Percentiles rank a stretch among this genome's conserved stretches.
Evolutionary conservation across 2,113 vertebrate genomes (phyloP).

Genomic region (Entelurus aequoreus): DNA sequence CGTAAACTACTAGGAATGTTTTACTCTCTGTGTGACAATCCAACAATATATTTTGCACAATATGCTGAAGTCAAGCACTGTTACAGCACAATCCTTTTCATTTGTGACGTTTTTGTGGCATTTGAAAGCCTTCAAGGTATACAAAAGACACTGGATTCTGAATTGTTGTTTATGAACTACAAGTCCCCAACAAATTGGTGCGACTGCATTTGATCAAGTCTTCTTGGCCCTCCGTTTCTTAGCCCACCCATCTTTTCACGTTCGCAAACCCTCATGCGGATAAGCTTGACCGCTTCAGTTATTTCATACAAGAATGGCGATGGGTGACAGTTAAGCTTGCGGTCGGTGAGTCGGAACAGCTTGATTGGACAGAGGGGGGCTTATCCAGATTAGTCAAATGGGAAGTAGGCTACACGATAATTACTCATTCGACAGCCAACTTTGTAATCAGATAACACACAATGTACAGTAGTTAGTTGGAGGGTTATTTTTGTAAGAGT

Average conservation of each 20-base stretch:
- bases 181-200: neutral
- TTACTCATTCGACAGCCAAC: conserved; percentile 39
- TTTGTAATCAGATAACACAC: conserved; percentile 22
- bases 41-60: too few relatives aligned
- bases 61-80: too few relatives aligned
- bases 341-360: conserved; percentile 51
- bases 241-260: conserved; percentile 19
- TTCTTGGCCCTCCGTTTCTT: conserved; percentile 10
- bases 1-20: too few relatives aligned
- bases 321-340: conserved; percentile 37
- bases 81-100: too few relatives aligned
- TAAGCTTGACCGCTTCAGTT: conserved; percentile 34
- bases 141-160: too few relatives aligned
- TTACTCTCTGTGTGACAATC: too few relatives aligned
- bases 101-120: too few relatives aligned
- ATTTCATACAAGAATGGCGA: conserved; percentile 28
- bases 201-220: neutral
- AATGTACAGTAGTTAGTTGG: conserved; percentile 4
- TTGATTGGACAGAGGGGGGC: conserved; percentile 36
- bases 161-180: neutral
- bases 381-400: conserved; percentile 54
- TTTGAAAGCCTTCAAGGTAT: too few relatives aligned
- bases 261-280: conserved; percentile 16
- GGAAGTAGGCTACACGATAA: conserved; percentile 43
- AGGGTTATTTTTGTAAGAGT: conserved; percentile 15